Evolutionary conservation across 2,797 vertebrate species (phyloP), one percentile per base, ranked within the genome.

Genomic region (Borostomias antarcticus): DNA sequence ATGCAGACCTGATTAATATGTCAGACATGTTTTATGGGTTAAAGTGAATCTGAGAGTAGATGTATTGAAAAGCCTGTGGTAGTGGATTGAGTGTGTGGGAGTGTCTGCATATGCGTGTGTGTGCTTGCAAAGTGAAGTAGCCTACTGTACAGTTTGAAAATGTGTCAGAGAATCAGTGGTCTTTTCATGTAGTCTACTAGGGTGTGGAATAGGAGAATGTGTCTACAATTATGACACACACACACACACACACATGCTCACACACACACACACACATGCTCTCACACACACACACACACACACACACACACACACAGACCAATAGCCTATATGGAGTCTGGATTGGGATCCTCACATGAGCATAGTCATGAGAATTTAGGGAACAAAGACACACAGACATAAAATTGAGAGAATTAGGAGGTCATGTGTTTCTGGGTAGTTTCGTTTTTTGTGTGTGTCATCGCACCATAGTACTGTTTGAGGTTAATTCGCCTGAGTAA

Each of bases 1-100:
- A 78, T 76, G 82, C 87, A 86, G 88, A 88, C 89, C 92, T 91
- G 91, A 92, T 94, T 93, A 93, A 89, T 93, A 92, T 89, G 91
- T 92, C 88, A 91, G 89, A 85, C 87, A 91, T 91, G 89, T 92
- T 91, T 91, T 92, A 90, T 89, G 86, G 89, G 88, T 90, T 91
- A 90, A 88, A 86, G 75, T 86, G 88, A 88, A 89, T 89, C 86
- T 83, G 79, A 83, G 80, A 81, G 82, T 84, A 69, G 80, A 84
- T 83, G 78, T 77, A 84, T 85, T 78, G 81, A 85, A 86, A 85
- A 85, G 77, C 79, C 86, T 80, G 84, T 81, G 84, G 82, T 73
- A 57, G 66, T 5, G 72, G 77, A 73, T 73, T 70, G 62, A 23
- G 73, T 64, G 26, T 11, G 21, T 60, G 40, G 13, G 2, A 64